phyloP scores from a whole-genome alignment of 2,113 vertebrate species.

The Colinus virginianus region DNA sequence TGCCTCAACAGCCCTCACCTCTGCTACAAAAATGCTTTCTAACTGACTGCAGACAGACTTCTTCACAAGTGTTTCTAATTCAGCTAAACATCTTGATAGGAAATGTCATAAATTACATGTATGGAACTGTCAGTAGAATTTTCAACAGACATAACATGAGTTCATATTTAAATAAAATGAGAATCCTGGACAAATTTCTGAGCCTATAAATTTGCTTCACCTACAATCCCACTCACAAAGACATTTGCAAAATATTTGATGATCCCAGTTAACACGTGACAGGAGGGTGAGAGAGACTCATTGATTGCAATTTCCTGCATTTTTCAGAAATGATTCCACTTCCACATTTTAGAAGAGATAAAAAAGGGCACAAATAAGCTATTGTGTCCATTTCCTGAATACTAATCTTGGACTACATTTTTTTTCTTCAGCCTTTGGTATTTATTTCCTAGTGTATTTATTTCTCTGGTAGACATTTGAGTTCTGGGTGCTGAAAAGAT shows the following conservation, averaged over 20 bases:
- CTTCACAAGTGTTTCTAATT: constrained; percentile 82
- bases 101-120: constrained; percentile 80
- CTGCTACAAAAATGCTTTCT: constrained; percentile 66
- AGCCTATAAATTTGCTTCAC: constrained; percentile 60
- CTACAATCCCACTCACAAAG: constrained; percentile 38
- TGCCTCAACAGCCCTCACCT: constrained; percentile 21
- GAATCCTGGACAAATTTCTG: constrained; percentile 72
- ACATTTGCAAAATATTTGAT: background rate
- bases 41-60: constrained; percentile 59
- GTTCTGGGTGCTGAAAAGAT: constrained; percentile 33
- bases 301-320: background rate
- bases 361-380: constrained; percentile 52
- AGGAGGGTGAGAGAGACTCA: background rate
- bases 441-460: constrained; percentile 42
- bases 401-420: background rate
- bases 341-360: constrained; percentile 35
- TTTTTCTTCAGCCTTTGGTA: background rate
- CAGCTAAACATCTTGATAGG: constrained; percentile 80
- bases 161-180: constrained; percentile 74
- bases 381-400: constrained; percentile 39
- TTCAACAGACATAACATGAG: constrained; percentile 72
- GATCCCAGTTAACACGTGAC: background rate
- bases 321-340: constrained; percentile 53
- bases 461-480: constrained; percentile 19
- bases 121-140: constrained; percentile 76